Percentiles rank a stretch among this genome's conserved stretches.
Evolutionary conservation across 2,113 vertebrate species (phyloP).

Genomic region (Megaleporinus macrocephalus): DNA sequence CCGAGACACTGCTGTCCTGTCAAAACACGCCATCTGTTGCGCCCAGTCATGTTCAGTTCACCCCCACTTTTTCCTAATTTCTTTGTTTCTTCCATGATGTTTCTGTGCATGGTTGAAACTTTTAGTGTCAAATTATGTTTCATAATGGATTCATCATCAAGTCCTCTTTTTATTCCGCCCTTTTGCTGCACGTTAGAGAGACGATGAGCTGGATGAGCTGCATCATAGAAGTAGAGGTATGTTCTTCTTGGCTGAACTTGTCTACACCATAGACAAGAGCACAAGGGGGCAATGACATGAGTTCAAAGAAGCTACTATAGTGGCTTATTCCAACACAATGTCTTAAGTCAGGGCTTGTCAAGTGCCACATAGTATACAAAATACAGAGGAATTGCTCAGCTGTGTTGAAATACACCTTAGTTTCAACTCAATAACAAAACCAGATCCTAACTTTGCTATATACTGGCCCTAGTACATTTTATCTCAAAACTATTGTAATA

Average conservation of each 20-base stretch:
- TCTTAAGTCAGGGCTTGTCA: neutral
- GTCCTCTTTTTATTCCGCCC: neutral
- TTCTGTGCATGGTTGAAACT: neutral
- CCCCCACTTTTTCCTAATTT: no score
- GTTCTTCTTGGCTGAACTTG: constrained; percentile 30
- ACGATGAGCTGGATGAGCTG: constrained; percentile 62
- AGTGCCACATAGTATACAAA: no score
- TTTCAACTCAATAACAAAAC: no score
- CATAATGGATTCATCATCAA: neutral
- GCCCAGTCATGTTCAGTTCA: constrained; percentile 1
- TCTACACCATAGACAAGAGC: neutral
- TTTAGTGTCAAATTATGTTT: neutral
- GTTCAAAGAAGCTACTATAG: neutral
- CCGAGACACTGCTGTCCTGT: constrained; percentile 26
- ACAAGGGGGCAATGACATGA: neutral
- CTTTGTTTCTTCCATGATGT: neutral
- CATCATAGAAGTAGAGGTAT: constrained; percentile 63
- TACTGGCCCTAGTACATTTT: no score
- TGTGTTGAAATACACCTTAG: no score
- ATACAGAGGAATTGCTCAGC: no score
- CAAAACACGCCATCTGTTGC: constrained; percentile 23
- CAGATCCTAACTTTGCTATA: no score
- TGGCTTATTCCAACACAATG: neutral
- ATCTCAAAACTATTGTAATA: no score
- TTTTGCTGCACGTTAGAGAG: constrained; percentile 35